These are phyloP conservation scores for Leptopterna dolabrata DNA, from an alignment of 2,888 invertebrate species.

Conservation along the genomic window DNA sequence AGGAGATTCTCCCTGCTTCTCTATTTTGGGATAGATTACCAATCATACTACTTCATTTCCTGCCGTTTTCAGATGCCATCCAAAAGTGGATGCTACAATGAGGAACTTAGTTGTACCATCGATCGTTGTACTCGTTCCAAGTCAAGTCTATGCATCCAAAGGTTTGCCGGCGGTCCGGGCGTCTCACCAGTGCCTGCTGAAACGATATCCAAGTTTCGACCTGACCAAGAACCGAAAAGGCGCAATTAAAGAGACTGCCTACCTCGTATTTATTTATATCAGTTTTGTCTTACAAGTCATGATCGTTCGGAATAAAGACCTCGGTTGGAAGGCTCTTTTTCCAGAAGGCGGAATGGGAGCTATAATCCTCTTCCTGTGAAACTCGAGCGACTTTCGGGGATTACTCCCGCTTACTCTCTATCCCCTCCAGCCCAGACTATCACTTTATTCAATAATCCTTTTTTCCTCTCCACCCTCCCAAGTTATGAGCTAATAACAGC, in stretches of 20 bases:
- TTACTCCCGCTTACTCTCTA: not conserved
- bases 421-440: not conserved
- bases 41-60: no score
- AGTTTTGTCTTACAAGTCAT: not conserved
- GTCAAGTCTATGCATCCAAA: no score
- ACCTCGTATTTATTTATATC: not conserved
- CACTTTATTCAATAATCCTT: not conserved
- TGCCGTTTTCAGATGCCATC: no score
- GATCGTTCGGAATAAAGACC: not conserved
- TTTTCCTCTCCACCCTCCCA: not conserved
- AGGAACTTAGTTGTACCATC: no score
- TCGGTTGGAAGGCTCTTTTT: not conserved
- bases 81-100: no score
- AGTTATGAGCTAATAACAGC: not conserved
- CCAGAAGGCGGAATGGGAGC: not conserved
- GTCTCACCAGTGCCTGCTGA: no score
- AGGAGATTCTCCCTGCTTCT: no score
- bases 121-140: no score
- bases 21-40: no score
- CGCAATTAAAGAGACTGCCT: not conserved
- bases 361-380: not conserved
- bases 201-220: not conserved
- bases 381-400: not conserved
- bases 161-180: no score
- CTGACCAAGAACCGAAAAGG: not conserved